These are phyloP conservation scores for Netelia melanura DNA, from an alignment of 2,888 invertebrate species.

Conservation along the genomic window DNA sequence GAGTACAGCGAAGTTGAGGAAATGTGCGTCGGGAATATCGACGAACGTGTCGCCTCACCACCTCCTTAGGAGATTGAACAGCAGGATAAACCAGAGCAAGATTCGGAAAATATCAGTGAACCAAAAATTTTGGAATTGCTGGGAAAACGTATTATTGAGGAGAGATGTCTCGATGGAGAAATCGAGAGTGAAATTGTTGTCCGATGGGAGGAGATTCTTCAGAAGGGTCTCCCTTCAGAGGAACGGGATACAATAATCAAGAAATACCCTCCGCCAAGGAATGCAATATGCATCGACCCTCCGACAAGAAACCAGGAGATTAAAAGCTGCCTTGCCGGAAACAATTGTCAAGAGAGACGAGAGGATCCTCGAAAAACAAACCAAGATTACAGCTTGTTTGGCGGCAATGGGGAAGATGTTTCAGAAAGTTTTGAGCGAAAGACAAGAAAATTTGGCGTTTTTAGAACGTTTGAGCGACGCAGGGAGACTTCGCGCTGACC, in stretches of 20 bases:
- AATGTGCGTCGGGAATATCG: neutral
- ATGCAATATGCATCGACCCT: constrained; percentile 17
- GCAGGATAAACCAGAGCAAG: neutral
- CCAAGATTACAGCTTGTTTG: constrained; percentile 42
- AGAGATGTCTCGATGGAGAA: neutral
- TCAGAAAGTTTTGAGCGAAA: neutral
- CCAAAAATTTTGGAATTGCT: constrained; percentile 13
- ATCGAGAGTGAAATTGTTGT: constrained; percentile 7
- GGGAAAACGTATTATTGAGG: constrained; percentile 16
- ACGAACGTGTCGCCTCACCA: neutral
- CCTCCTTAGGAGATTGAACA: neutral
- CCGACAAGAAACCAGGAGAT: neutral
- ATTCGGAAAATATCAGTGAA: neutral
- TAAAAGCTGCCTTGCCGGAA: no score
- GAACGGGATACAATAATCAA: neutral
- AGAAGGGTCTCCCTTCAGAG: constrained; percentile 20
- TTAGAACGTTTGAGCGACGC: constrained; percentile 51
- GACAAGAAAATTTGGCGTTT: neutral
- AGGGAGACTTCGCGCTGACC: constrained; percentile 59
- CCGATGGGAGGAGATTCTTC: constrained; percentile 27
- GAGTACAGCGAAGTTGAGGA: neutral
- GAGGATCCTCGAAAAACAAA: constrained; percentile 50
- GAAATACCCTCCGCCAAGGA: constrained; percentile 19
- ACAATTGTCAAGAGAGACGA: constrained; percentile 22
- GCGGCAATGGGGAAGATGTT: constrained; percentile 7